Base-by-base conservation (phyloP, 2,113 vertebrate species). In the Lichenostomus cassidix region DNA sequence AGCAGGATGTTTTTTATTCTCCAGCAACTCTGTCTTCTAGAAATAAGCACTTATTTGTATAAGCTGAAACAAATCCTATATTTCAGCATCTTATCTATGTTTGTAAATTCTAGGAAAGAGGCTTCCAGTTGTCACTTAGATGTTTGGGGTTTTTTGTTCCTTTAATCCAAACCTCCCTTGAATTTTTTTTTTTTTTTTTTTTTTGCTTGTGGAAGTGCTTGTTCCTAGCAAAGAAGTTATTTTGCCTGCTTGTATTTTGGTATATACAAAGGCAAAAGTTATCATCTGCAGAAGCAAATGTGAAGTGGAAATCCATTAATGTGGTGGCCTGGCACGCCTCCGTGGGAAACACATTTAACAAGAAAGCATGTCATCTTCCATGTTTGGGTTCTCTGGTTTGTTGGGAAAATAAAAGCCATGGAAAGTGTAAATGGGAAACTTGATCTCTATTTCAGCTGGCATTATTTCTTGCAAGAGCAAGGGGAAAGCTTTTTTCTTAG, bases 381-480 rank as follows among this genome's bases (percentile, higher is more conserved):
- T 69, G 39, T 82, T 92, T 89, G 10, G 25, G 55, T 53, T 90
- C 41, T 80, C 25, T 44, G 78, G 5, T 64, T 78, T 23, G 10
- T 41, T 58, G 59, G 20, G 28, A 12, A 22, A 55, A 64, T 89
- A 76, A 33, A 44, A 62, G 47, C 22, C 55, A 41, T 28, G 21
- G 39, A 62, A 95, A 90, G 55, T 63, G 42, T 68, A 94, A 92
- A 96, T 88, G 64, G 95, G 86, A 92, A 94, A 60, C 63, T 62
- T 86, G 80, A 52, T 89, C 68, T 92, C 89, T 55, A 77, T 91
- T 97, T 87, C 60, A 92, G 78, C 65, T 92, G 81, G 49, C 33
- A 41, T 92, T 94, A 75, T 87, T 91, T 90, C 88, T 86, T 88
- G 79, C 21, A 42, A 69, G 46, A 80, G 23, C 46, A 89, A 59